These are phyloP conservation scores for Capra hircus DNA, from an alignment of 2,113 vertebrate genomes.

Conservation along the genomic window DNA sequence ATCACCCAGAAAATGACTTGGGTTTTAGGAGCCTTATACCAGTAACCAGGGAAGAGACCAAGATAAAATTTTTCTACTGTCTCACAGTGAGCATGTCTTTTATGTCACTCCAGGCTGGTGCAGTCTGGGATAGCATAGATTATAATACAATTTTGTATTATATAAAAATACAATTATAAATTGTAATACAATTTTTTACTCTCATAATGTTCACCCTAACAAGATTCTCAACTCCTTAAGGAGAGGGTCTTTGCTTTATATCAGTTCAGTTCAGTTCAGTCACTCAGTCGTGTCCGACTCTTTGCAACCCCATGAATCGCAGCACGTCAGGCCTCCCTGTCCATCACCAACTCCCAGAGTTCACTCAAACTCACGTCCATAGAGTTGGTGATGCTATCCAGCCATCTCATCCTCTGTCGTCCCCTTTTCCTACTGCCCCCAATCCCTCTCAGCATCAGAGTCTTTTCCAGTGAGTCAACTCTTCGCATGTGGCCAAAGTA, in stretches of 20 bases:
- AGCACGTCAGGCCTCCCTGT: too few species aligned
- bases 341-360: too few species aligned
- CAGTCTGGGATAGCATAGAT: not conserved
- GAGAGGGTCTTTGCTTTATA: not conserved
- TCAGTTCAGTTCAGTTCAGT: not conserved
- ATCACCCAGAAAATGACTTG: not conserved
- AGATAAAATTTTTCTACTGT: not conserved
- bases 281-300: fast-evolving
- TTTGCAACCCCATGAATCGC: too few species aligned
- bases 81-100: not conserved
- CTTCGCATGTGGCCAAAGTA: too few species aligned
- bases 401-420: too few species aligned
- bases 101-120: not conserved
- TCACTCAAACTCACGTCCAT: too few species aligned
- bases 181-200: not conserved
- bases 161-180: not conserved
- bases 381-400: too few species aligned
- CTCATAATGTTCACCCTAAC: not conserved
- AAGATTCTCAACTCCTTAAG: not conserved
- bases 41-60: not conserved
- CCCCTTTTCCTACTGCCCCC: too few species aligned
- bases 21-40: not conserved
- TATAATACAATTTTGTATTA: not conserved
- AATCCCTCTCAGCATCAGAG: too few species aligned
- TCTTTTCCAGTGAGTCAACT: too few species aligned